These are phyloP conservation scores for Zaprionus taronus DNA, from an alignment of 1,140 invertebrate species.

Conservation along the genomic window DNA sequence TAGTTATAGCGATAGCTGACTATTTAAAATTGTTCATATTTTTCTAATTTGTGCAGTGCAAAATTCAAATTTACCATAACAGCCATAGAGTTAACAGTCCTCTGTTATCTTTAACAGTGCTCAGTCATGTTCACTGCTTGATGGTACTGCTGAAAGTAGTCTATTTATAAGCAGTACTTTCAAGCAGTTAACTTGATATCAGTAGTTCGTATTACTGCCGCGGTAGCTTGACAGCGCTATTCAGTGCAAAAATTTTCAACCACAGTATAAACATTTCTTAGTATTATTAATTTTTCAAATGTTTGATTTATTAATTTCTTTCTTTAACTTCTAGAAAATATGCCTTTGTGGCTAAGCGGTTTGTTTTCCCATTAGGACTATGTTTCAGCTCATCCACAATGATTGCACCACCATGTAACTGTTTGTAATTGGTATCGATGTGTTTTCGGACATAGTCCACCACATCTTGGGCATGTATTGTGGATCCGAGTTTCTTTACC, in stretches of 20 bases:
- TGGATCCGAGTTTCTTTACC: slow-evolving; percentile 45
- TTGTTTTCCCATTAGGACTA: slow-evolving; percentile 67
- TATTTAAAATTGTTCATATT: too few species aligned
- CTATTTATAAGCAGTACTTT: neutral
- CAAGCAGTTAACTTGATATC: neutral
- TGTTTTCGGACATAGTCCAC: slow-evolving; percentile 54
- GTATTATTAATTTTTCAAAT: too few species aligned
- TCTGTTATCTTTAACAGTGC: neutral
- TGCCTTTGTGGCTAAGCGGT: slow-evolving; percentile 59
- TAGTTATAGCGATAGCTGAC: accelerated
- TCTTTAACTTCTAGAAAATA: slow-evolving; percentile 51
- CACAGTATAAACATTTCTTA: neutral
- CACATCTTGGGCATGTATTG: slow-evolving; percentile 61
- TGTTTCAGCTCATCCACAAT: slow-evolving; percentile 84
- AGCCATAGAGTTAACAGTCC: neutral
- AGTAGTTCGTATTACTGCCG: too few species aligned
- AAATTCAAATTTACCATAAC: too few species aligned
- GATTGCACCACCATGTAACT: slow-evolving; percentile 82
- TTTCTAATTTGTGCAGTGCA: too few species aligned
- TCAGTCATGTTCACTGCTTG: neutral
- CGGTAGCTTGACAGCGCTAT: neutral
- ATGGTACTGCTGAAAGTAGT: neutral
- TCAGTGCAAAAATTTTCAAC: neutral
- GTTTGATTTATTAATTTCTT: slow-evolving; percentile 23
- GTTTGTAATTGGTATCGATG: slow-evolving; percentile 63